Base-by-base conservation (phyloP, 1,140 invertebrate genomes). In the Drosophila orena region DNA sequence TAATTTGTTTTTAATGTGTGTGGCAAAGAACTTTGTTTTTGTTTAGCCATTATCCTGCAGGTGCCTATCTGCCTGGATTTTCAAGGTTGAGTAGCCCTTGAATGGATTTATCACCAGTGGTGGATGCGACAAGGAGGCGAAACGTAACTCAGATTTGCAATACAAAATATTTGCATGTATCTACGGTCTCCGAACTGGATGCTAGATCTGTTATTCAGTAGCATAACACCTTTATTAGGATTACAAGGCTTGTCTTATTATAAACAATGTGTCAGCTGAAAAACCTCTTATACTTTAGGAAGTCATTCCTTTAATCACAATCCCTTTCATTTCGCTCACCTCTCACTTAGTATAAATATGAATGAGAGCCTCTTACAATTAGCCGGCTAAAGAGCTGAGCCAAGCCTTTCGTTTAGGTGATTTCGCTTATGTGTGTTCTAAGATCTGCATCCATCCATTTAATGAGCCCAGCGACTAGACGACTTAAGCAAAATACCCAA, bases 1-100 rank as follows among this genome's bases (percentile, higher is more conserved):
- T 71, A 71, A 71, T 71, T 71, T 71, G 68, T 57, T 71, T 71
- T 71, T 71, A 71, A 71, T 71, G 68, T 71, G 52, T 57, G 64
- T 15, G 35, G n/a, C 43, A 24, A 17, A 11, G 22, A 17, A 55
- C 34, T 55, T 69, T 70, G 24, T 47, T 55, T 40, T 42, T 50
- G 30, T 37, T 24, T 38, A 17, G 20, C 34, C 22, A 59, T 50
- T 66, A 35, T 14, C 24, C 20, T 3, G n/a, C 5, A 46, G 34
- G 42, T 70, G 64, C 42, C 69, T 49, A 71, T 70, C 42, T 30
- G n/a, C 3, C 20, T 7, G 52, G 20, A 42, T 42, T 30, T 37
- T 42, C 27, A 40, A 57, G 68, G 50, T 70, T 70, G 17, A 40
- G 15, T 15, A 22, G 50, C n/a, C 12, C 22, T 17, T 17, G 20